phyloP scores from a whole-genome alignment of 2,888 invertebrate species.

The Eupeodes latifasciatus region DNA sequence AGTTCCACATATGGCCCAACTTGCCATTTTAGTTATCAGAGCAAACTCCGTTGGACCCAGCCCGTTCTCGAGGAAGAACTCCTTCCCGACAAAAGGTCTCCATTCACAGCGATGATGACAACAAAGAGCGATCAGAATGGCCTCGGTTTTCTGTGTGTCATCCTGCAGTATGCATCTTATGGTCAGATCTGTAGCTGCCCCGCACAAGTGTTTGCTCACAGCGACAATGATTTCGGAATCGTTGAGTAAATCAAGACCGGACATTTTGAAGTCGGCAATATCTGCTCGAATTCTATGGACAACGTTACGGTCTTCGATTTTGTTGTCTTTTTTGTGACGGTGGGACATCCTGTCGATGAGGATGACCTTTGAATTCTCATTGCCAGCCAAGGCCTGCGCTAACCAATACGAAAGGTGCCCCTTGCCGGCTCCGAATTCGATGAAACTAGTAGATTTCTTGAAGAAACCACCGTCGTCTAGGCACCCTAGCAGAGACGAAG shows the following conservation, averaged over 20 bases:
- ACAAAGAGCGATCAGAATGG: constrained; percentile 92
- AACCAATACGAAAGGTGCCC: constrained; percentile 93
- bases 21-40: constrained; percentile 91
- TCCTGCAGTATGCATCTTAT: constrained; percentile 86
- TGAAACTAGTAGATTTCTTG: constrained; percentile 87
- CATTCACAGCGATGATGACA: constrained; percentile 95
- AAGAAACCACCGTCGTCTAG: constrained; percentile 87
- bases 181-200: constrained; percentile 93
- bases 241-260: constrained; percentile 84
- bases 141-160: constrained; percentile 83
- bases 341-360: constrained; percentile 92
- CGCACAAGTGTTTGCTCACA: constrained; percentile 95
- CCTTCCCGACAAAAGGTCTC: constrained; percentile 88
- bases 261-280: constrained; percentile 90
- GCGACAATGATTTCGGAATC: constrained; percentile 87
- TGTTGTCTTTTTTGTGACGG: constrained; percentile 92
- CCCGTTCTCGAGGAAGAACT: constrained; percentile 86
- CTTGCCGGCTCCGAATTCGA: constrained; percentile 96
- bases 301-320: constrained; percentile 84
- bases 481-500: constrained; percentile 90
- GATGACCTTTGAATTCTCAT: constrained; percentile 86
- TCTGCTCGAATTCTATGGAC: constrained; percentile 90
- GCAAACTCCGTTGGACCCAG: constrained; percentile 88
- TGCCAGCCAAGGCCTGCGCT: constrained; percentile 85
- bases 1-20: constrained; percentile 95